Evolutionary conservation across 2,797 vertebrate genomes (phyloP).

Genomic region (Sebastes iracundus): DNA sequence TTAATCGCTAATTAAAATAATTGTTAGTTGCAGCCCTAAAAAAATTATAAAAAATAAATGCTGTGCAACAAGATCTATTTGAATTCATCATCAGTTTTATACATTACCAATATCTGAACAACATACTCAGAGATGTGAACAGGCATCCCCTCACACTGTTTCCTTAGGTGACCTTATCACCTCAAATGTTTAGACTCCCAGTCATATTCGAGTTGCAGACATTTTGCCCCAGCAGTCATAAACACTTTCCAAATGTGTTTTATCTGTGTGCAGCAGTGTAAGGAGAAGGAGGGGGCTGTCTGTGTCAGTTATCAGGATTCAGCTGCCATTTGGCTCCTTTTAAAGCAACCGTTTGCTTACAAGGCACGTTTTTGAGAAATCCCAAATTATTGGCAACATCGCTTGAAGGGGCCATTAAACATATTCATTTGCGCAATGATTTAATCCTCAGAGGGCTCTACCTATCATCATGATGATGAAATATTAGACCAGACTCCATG

Average conservation of each 20-base stretch:
- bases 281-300: constrained; percentile 2
- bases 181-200: constrained; percentile 3
- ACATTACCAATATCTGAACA: neutral
- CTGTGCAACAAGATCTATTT: neutral
- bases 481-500: neutral
- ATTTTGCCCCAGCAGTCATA: constrained; percentile 36
- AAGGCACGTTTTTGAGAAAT: constrained; percentile 7
- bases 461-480: neutral
- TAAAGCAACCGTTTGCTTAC: constrained; percentile 24
- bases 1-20: too few relatives aligned
- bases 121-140: neutral
- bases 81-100: neutral
- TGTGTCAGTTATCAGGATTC: constrained; percentile 22
- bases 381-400: constrained; percentile 14
- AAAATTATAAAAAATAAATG: neutral
- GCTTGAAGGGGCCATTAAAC: constrained; percentile 16
- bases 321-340: constrained; percentile 12
- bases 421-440: neutral
- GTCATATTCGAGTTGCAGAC: constrained; percentile 25
- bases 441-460: neutral
- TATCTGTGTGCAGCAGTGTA: constrained; percentile 43
- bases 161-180: neutral
- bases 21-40: too few relatives aligned
- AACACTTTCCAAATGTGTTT: constrained; percentile 45
- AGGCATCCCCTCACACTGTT: neutral